A percentile compares a stretch with the other conserved stretches of the same genome.
Evolutionary conservation across 1,140 invertebrate genomes (phyloP).

Genomic region (Ephestia elutella): DNA sequence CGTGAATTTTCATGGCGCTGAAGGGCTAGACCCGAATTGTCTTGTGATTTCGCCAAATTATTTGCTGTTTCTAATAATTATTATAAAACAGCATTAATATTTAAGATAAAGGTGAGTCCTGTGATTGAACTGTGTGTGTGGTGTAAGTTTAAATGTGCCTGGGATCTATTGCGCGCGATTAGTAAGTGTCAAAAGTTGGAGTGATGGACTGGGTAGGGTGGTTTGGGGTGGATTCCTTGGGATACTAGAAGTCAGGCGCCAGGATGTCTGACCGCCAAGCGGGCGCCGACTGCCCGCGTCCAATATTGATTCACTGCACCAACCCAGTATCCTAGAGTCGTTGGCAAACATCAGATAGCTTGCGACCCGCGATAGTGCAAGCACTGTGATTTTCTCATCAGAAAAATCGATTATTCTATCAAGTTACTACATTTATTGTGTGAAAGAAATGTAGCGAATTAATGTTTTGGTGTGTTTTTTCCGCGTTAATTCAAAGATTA

Average conservation of each 20-base stretch:
- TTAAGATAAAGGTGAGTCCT: slow-evolving; percentile 61
- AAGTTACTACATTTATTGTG: background rate
- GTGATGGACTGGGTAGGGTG: slow-evolving; percentile 42
- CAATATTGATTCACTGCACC: slow-evolving; percentile 53
- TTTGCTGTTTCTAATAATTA: slow-evolving; percentile 65
- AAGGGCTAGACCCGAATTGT: slow-evolving; percentile 72
- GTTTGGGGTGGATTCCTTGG: slow-evolving; percentile 46
- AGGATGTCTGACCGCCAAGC: slow-evolving; percentile 50
- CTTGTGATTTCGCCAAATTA: slow-evolving; percentile 73
- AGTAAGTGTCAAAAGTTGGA: slow-evolving; percentile 55
- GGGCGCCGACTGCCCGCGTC: slow-evolving; percentile 40
- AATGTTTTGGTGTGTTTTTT: slow-evolving; percentile 1
- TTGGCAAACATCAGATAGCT: slow-evolving; percentile 31
- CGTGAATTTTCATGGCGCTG: slow-evolving; percentile 75
- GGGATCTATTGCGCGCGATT: slow-evolving; percentile 54
- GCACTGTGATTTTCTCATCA: background rate
- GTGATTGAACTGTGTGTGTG: slow-evolving; percentile 22
- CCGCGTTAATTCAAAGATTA: background rate
- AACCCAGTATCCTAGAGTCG: slow-evolving; percentile 18
- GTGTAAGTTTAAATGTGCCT: slow-evolving; percentile 8
- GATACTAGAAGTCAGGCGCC: slow-evolving; percentile 46
- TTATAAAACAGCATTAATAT: slow-evolving; percentile 65
- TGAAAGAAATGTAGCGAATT: slow-evolving; percentile 10
- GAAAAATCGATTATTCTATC: slow-evolving; percentile 15
- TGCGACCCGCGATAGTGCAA: slow-evolving; percentile 19